Base-by-base conservation (phyloP, 2,888 invertebrate species). In the Ptychoptera contaminata region DNA sequence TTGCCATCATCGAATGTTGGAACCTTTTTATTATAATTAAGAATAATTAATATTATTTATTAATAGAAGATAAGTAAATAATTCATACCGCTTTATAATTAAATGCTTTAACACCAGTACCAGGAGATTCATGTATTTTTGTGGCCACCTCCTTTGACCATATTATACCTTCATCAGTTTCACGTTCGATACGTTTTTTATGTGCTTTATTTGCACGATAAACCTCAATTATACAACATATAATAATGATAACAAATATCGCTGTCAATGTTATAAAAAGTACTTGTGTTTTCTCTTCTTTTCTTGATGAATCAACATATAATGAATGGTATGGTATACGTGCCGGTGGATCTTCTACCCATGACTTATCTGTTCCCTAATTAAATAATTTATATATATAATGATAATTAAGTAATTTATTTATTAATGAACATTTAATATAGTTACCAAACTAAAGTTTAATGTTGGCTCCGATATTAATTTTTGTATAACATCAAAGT, bases 261-360 rank as follows among this genome's bases (percentile, higher is more conserved):
- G 79, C 74, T 34, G 82, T 79, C 38, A 88, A 70, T 2, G 79
- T 77, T 50, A 88, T 79, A 56, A 90, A 86, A 47, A 88, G 74
- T 53, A 86, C 79, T 67, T 82, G 79, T 1, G 81, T 79, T 46
- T 79, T 80, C 55, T 86, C 84, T 61, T 87, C 86, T 58, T 84
- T 80, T 34, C 78, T 72, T 12, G 82, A 79, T 11, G 77, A 75
- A 51, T 79, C 77, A 32, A 79, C 77, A 59, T 82, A 80, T 32
- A 77, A 68, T 1, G 84, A 81, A 54, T 79, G 79, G 60, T 86
- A 87, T 0, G 80, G 73, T 10, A 79, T 73, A 43, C 82, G 71
- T 34, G 78, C 78, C 0, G 87, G 87, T 2, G 86, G 82, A 57
- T 87, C 86, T 61, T 83, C 83, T 3, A 82, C 82, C 87, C 87